Evolutionary conservation across 2,888 invertebrate genomes (phyloP).

Genomic region (Chloromyia formosa): DNA sequence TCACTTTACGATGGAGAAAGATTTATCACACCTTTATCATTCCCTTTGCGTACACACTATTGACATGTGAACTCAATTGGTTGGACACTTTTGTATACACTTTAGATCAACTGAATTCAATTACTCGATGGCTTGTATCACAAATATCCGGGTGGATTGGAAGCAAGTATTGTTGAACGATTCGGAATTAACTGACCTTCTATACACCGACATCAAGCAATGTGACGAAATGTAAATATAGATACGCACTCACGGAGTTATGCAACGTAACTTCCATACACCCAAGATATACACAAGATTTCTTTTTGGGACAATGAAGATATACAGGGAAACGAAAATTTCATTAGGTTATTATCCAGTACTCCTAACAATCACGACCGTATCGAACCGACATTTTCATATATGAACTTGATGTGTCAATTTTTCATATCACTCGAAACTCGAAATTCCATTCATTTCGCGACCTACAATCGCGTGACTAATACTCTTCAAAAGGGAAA

Average conservation of each 20-base stretch:
- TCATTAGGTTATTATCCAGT: background rate
- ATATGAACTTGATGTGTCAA: background rate
- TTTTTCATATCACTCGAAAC: background rate
- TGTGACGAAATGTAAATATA: constrained; percentile 19
- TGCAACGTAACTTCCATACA: constrained; percentile 15
- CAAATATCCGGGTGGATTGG: background rate
- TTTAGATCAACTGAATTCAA: background rate
- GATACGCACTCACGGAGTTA: constrained; percentile 19
- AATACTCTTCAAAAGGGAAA: background rate
- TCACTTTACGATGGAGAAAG: background rate
- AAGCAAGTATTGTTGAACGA: too few species aligned
- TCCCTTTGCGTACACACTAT: background rate
- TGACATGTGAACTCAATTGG: background rate
- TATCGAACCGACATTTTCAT: background rate
- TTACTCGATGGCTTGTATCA: background rate
- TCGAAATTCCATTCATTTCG: constrained; percentile 1
- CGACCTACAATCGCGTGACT: constrained; percentile 26
- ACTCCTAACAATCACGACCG: background rate
- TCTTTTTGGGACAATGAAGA: background rate
- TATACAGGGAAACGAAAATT: background rate
- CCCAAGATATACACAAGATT: background rate
- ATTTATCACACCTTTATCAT: too few species aligned
- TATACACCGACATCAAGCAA: background rate
- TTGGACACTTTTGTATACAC: background rate
- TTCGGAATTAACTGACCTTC: too few species aligned